Evolutionary conservation across 53 echinoderm and acorn worm species (phyloP), one percentile per base, ranked within the genome.

Genomic region (Echinarachnius parma): DNA sequence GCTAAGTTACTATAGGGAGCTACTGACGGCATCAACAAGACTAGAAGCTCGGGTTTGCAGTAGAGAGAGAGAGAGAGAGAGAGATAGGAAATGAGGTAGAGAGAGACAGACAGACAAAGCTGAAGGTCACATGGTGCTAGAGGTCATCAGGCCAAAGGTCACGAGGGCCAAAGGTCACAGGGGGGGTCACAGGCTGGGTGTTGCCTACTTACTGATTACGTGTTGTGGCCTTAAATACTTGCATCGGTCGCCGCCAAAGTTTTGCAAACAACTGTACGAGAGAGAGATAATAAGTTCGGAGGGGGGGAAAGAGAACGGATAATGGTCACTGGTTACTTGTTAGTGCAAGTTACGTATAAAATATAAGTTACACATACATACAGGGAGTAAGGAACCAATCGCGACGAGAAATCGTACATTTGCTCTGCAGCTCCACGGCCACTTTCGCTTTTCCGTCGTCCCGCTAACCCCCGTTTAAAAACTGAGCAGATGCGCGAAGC

Each of bases 171-270:
- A n/a, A 16, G 52, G 19, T 4, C 4, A 4, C 4, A 50, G 52
- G 52, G 48, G 31, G 53, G 67, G 70, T 72, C 74, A 72, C 56
- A 72, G 74, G 74, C 74, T 44, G 74, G 57, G 74, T 72, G 74
- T 72, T 72, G 74, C 74, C 74, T 72, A 72, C 74, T 72, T 72
- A 72, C 74, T 72, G 74, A 28, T 44, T 72, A 56, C 55, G 57
- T 56, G 74, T 36, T 72, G 56, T 72, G 74, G 74, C 74, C 55
- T 72, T 56, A 72, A 39, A 72, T 56, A 72, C 74, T 72, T 25
- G 35, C 74, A 72, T 36, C 74, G 42, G 57, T 35, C 37, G 39
- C 74, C 74, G 74, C 74, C 74, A 72, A 56, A 72, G 57, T 35
- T 72, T 72, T 55, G 39, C 57, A 57, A 57, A 72, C 74, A 72